Base-by-base conservation (phyloP, 1,140 invertebrate species). In the Wasmannia auropunctata region DNA sequence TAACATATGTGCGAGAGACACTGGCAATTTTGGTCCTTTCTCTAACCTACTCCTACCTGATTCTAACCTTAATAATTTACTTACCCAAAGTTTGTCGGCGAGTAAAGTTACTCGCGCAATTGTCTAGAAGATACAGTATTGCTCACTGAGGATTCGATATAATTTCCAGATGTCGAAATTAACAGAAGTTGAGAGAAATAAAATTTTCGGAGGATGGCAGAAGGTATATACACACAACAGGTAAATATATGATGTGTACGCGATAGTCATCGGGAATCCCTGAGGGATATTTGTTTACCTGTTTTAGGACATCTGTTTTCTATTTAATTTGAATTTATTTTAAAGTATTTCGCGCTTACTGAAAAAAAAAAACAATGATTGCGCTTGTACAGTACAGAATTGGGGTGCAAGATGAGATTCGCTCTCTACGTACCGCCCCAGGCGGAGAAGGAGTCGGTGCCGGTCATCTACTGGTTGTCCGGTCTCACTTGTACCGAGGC, bases 401-500 rank as follows among this genome's bases (percentile, higher is more conserved):
- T 99, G 74, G 97, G 97, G 94, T 99, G 98, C 94, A 96, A 96
- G 75, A 99, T 99, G 98, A 99, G 98, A 92, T 99, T 99, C 95
- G 98, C 97, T 3, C 96, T 99, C 34, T 99, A 97, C 93, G 88
- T 99, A 54, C 99, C 98, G 74, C 97, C 98, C 0, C 96, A 97
- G 91, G 96, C 96, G 16, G 97, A 97, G 79, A 95, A 96, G 70
- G 96, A 96, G 19, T 94, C 95, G 91, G 94, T 96, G 22, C 98
- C 99, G 46, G 98, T 99, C 8, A 96, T 99, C 5, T 99, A 98
- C 94, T 99, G 97, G 96, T 95, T 99, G 0, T 99, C 99, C 65
- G 99, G 99, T 14, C 95, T 99, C 7, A 98, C 98, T 0, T 99
- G 99, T 93, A 99, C 97, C 37, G 99, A 99, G 94, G 97, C 98